These are phyloP conservation scores for Haemorhous mexicanus DNA, from an alignment of 2,113 vertebrate species.

Conservation along the genomic window DNA sequence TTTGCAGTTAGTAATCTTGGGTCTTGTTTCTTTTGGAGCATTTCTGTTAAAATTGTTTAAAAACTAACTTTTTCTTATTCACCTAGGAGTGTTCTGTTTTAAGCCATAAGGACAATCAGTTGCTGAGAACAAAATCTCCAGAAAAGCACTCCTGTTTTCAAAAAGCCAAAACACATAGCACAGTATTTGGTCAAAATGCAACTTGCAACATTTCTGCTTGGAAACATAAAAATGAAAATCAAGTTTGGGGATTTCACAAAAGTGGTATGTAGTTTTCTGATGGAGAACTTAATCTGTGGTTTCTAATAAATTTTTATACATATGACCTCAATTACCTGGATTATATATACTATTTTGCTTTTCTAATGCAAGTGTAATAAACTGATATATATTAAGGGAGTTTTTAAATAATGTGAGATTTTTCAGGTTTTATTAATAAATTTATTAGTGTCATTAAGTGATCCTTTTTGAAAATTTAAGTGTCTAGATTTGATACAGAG, in stretches of 20 bases:
- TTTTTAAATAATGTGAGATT: neutral
- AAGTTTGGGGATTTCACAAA: constrained; percentile 42
- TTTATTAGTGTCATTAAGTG: neutral
- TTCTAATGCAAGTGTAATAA: neutral
- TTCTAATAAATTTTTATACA: neutral
- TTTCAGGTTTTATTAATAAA: neutral
- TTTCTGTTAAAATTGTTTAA: neutral
- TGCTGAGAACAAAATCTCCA: constrained; percentile 44
- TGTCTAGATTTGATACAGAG: neutral
- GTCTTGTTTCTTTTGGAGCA: neutral
- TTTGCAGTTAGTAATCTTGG: neutral
- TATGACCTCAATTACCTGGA: neutral
- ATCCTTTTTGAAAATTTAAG: neutral
- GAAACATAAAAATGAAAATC: constrained; percentile 49
- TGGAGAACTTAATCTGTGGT: neutral
- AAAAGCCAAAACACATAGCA: neutral
- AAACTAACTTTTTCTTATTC: neutral
- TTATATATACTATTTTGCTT: neutral
- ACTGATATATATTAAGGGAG: neutral
- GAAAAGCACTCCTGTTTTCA: constrained; percentile 42
- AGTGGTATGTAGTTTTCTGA: constrained; percentile 20
- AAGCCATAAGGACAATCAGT: constrained; percentile 46
- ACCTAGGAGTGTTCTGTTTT: constrained; percentile 40
- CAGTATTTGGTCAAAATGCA: constrained; percentile 29
- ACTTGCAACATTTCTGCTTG: constrained; percentile 46